These are phyloP conservation scores for Xanthia icteritia DNA, from an alignment of 2,888 invertebrate species.

Conservation along the genomic window DNA sequence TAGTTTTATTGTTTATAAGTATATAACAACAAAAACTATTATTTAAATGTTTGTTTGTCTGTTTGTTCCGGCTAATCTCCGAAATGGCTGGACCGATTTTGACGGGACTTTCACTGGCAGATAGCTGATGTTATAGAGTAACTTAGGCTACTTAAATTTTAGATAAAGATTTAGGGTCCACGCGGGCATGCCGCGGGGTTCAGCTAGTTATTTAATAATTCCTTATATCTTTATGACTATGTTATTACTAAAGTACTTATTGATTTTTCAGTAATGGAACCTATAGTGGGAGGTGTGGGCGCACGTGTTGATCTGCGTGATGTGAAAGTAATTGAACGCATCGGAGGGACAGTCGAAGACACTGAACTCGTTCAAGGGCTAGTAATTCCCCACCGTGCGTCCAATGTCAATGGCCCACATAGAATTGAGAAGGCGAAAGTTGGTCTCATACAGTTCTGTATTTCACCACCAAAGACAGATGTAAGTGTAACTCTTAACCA, in stretches of 20 bases:
- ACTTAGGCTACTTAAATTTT: too few relatives aligned
- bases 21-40: too few relatives aligned
- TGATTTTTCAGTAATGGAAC: conserved; percentile 86
- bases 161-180: too few relatives aligned
- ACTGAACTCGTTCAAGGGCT: conserved; percentile 98
- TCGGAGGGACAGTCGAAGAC: conserved; percentile 99
- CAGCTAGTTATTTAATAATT: too few relatives aligned
- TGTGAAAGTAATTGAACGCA: conserved; percentile 98
- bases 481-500: conserved; percentile 86
- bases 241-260: background rate
- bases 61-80: too few relatives aligned
- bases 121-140: too few relatives aligned
- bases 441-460: conserved; percentile 99
- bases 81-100: too few relatives aligned
- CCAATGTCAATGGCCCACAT: conserved; percentile 97
- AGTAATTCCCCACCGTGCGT: conserved; percentile 96
- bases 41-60: too few relatives aligned
- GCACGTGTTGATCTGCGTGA: conserved; percentile 97
- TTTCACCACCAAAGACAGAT: conserved; percentile 99
- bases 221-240: background rate
- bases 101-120: too few relatives aligned
- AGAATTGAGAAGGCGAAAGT: conserved; percentile 99
- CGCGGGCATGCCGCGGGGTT: too few relatives aligned
- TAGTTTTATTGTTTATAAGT: too few relatives aligned
- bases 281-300: conserved; percentile 91